Base-by-base conservation (phyloP, 1,140 invertebrate genomes). In the Drosophila pseudoananassae region DNA sequence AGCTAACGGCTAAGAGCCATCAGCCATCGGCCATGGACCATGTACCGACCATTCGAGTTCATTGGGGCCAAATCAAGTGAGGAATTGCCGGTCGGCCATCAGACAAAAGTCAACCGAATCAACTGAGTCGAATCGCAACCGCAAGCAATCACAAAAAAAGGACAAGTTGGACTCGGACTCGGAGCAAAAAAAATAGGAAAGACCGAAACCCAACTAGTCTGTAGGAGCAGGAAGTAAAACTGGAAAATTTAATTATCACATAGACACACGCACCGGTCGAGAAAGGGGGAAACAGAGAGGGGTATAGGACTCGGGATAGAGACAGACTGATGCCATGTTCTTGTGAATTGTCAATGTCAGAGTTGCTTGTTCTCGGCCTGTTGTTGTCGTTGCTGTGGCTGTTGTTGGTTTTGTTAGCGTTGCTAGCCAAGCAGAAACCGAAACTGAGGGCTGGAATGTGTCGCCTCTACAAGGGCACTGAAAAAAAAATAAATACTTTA, bases 161-260 rank as follows among this genome's bases (percentile, higher is more conserved):
- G 51, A 40, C 33, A 36, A 36, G 33, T 36, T n/a, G 33, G 31
- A 9, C 8, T 9, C 8, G 25, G 20, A 20, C 20, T 20, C 20
- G 20, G 20, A 45, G 64, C 53, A 46, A 72, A 40, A 53, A n/a
- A n/a, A 27, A 45, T 4, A 53, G 40, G 25, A 40, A 43, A 15
- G 7, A 1, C 31, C 15, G 36, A 51, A 53, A 40, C 31, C 23
- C 45, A 12, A 56, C 47, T 36, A 49, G n/a, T 14, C 17, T 15
- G 33, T 6, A 43, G 15, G 54, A 31, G 33, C 20, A 43, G 78
- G 78, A 81, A 81, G 78, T 72, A 64, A 64, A 81, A 81, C 78
- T 76, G 78, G 78, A 81, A 81, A 81, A 81, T 81, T 81, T 81
- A 81, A 81, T 81, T 81, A 81, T 81, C 78, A 73, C 68, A 81